phyloP scores from a whole-genome alignment of 2,888 invertebrate species.

The Altica lythri region DNA sequence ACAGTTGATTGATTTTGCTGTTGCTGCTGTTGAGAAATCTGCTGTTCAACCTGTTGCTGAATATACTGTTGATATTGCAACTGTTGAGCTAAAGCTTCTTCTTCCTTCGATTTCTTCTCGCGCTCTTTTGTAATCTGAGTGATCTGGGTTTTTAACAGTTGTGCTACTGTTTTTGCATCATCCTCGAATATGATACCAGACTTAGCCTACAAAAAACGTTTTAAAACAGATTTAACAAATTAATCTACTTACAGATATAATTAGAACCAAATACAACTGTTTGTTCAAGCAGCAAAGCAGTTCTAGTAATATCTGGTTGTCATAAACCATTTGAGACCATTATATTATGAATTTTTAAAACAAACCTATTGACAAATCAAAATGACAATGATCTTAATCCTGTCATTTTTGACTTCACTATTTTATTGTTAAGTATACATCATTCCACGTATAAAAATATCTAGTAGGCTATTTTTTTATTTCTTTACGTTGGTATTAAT shows the following conservation, averaged over 20 bases:
- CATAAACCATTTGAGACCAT: conserved; percentile 26
- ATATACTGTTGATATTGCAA: conserved; percentile 63
- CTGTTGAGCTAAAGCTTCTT: conserved; percentile 60
- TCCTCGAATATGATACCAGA: conserved; percentile 95
- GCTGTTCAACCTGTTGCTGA: conserved; percentile 63
- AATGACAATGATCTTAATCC: conserved; percentile 12
- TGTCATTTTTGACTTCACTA: no score
- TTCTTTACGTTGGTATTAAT: no score
- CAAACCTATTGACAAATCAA: conserved; percentile 10
- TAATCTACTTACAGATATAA: conserved; percentile 32
- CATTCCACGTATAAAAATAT: no score
- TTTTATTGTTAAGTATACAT: no score
- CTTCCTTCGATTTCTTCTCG: conserved; percentile 60
- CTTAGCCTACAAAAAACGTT: conserved; percentile 64
- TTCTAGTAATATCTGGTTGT: conserved; percentile 30
- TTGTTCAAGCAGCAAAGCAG: conserved; percentile 32
- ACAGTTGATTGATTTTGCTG: conserved; percentile 55
- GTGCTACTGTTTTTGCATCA: conserved; percentile 88
- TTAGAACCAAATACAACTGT: conserved; percentile 32
- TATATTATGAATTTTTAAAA: conserved; percentile 15
- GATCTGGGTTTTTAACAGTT: conserved; percentile 88
- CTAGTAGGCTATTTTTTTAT: no score
- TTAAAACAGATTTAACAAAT: neutral
- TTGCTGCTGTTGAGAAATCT: conserved; percentile 51
- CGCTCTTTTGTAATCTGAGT: conserved; percentile 69